phyloP scores from a whole-genome alignment of 2,888 invertebrate genomes.

The Xestia ashworthii region DNA sequence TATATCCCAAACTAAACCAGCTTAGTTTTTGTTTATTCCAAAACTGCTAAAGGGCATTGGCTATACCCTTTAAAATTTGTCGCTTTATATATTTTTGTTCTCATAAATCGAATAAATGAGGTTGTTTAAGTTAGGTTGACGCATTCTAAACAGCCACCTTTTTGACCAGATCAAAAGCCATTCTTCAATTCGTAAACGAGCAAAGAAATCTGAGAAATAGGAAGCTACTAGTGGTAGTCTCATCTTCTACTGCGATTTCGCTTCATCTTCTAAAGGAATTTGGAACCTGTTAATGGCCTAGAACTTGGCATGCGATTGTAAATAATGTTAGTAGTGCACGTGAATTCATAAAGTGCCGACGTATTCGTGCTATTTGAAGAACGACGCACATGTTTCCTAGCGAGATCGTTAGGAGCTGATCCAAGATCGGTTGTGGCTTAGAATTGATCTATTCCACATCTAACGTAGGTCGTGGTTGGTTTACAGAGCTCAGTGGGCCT shows the following conservation, averaged over 20 bases:
- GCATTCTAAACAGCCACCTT: background rate
- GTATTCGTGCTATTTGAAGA: slow-evolving; percentile 38
- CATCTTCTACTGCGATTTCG: background rate
- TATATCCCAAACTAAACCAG: background rate
- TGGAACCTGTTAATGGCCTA: slow-evolving; percentile 6
- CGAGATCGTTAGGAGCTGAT: slow-evolving; percentile 14
- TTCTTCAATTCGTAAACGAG: background rate
- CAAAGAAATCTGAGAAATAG: background rate
- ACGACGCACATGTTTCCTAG: slow-evolving; percentile 13
- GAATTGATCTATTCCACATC: background rate
- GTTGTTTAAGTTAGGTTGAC: background rate
- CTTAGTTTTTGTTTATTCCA: background rate
- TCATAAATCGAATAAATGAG: background rate
- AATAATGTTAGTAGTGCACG: slow-evolving; percentile 47
- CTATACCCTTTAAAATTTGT: background rate
- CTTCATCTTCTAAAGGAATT: background rate
- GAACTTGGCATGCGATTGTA: slow-evolving; percentile 45
- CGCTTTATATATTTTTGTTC: background rate
- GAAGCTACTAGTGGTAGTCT: background rate
- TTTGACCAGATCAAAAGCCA: background rate
- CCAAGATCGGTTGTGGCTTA: background rate
- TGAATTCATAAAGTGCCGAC: slow-evolving; percentile 41
- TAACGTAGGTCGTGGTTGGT: background rate
- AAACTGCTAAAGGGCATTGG: no score
- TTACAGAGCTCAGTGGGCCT: no score